Evolutionary conservation across 2,797 vertebrate species (phyloP), one percentile per base, ranked within the genome.

Genomic region (Eidolon dupreanum): DNA sequence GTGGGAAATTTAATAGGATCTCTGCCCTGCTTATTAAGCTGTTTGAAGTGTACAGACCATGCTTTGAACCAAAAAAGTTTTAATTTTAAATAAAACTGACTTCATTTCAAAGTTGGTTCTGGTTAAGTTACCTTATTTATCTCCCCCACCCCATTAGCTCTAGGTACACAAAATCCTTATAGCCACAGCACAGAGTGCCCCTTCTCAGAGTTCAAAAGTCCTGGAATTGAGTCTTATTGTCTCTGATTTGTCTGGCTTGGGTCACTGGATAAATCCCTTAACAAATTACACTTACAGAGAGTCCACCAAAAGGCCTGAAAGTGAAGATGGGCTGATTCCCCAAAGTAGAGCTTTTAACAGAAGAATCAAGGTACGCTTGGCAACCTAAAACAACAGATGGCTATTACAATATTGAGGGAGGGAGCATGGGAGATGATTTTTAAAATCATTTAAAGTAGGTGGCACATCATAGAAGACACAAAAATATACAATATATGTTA

Each of bases 1-100:
- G 20, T 26, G 59, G 41, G 24, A 84, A 84, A 95, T 12, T 74
- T 46, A 88, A 51, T 38, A 86, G 36, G 31, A 75, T 16, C 16
- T 13, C 26, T 65, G 38, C 11, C 22, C 26, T 70, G 43, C 11
- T 70, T 46, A 68, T 6, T 66, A 7, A n/a, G 6, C 8, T 41
- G 28, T 81, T 16, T 43, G 6, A 86, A 74, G 57, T 78, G 0
- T 59, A 88, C 71, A 19, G 22, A 74, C 24, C 93, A 92, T 24
- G 12, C 38, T 94, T 90, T 49, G 70, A 65, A 79, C 7, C 26
- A 70, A 78, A 93, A n/a, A 12, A 2, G 11, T 46, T 83, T 94
- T 83, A 41, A 63, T 93, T 91, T 61, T 57, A 79, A 95, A 90
- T 89, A 87, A 86, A 91, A n/a, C 24, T 33, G 65, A 61, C 65